Evolutionary conservation across 2,797 vertebrate species (phyloP).

Genomic region (Fringilla coelebs): DNA sequence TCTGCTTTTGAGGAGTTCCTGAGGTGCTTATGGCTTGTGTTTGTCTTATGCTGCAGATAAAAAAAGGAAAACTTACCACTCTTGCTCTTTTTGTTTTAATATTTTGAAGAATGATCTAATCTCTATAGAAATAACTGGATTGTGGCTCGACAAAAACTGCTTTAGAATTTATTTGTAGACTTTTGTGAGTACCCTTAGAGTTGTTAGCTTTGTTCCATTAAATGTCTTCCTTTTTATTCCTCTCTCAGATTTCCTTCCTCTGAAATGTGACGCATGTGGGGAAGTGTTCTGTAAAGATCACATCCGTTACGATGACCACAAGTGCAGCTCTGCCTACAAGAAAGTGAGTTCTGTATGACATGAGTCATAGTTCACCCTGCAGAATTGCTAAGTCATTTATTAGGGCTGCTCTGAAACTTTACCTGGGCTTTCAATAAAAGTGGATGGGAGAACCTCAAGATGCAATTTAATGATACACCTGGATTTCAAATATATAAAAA

Average conservation of each 20-base stretch:
- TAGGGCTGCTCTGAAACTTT: background rate
- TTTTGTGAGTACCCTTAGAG: background rate
- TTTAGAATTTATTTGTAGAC: background rate
- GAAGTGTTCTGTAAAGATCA: constrained; percentile 95
- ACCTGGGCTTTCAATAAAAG: background rate
- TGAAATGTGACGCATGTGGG: constrained; percentile 89
- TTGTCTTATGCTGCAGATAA: accelerated
- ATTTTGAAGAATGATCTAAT: background rate
- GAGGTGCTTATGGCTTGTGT: background rate
- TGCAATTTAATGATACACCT: background rate
- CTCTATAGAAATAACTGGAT: accelerated
- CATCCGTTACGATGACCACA: constrained; percentile 83
- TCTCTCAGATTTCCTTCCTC: constrained; percentile 83
- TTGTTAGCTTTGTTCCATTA: background rate
- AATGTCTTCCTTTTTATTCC: background rate
- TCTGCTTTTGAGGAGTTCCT: accelerated
- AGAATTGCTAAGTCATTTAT: background rate
- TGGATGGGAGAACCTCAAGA: background rate
- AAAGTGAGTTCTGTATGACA: constrained; percentile 71
- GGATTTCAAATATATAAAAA: background rate
- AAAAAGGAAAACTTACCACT: accelerated
- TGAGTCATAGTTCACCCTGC: background rate
- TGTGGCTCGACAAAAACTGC: background rate
- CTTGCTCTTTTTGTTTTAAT: background rate
- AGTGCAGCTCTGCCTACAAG: constrained; percentile 87